Percentiles rank a stretch among this genome's conserved stretches.
phyloP scores from a whole-genome alignment of 2,888 invertebrate genomes.

The Hedychridium roseum region DNA sequence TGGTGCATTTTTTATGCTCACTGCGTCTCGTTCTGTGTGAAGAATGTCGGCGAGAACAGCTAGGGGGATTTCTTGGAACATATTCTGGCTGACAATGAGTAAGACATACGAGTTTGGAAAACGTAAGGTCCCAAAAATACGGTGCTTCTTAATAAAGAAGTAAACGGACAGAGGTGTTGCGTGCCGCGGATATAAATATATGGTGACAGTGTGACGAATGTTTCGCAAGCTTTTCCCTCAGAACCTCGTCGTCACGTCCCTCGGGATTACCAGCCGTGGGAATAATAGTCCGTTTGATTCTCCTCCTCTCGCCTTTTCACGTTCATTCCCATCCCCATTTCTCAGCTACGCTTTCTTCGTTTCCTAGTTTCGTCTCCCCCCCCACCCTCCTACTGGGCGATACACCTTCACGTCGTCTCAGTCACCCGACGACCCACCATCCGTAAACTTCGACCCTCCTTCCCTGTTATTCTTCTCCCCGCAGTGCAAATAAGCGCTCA shows the following conservation, averaged over 20 bases:
- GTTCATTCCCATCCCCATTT: too few relatives aligned
- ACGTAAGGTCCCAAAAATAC: not conserved
- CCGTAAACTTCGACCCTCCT: too few relatives aligned
- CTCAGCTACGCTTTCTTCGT: not conserved
- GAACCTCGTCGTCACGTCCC: conserved; percentile 22
- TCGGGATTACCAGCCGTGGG: conserved; percentile 29
- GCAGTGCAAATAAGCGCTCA: too few relatives aligned
- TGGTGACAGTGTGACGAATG: conserved; percentile 37
- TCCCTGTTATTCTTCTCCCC: too few relatives aligned
- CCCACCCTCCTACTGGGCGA: not conserved
- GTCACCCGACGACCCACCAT: too few relatives aligned
- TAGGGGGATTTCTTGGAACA: too few relatives aligned
- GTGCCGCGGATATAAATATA: conserved; percentile 25
- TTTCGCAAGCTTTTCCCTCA: conserved; percentile 20
- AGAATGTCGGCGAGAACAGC: not conserved
- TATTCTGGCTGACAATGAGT: too few relatives aligned
- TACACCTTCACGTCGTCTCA: too few relatives aligned
- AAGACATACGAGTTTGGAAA: too few relatives aligned
- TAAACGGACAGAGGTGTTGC: conserved; percentile 29
- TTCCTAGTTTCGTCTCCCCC: not conserved
- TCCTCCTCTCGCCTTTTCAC: not conserved
- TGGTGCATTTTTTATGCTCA: too few relatives aligned
- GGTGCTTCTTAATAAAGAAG: conserved; percentile 25
- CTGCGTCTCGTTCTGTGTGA: not conserved
- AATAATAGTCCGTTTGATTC: conserved; percentile 23